A percentile compares a stretch with the other conserved stretches of the same genome.
These are phyloP conservation scores for Habropoda laboriosa DNA, from an alignment of 1,140 invertebrate genomes.

Conservation along the genomic window DNA sequence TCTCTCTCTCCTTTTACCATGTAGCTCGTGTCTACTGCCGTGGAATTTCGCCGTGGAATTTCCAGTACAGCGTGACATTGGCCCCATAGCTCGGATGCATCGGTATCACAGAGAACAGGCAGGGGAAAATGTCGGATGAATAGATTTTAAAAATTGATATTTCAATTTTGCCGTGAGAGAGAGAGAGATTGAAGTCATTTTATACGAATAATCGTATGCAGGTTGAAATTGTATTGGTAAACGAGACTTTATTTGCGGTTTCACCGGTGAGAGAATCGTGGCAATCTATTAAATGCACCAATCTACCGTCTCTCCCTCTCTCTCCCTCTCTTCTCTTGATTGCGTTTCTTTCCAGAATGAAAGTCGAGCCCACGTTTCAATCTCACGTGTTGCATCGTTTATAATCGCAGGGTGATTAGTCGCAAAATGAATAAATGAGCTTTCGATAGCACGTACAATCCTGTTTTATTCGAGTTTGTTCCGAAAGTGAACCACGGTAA, in stretches of 20 bases:
- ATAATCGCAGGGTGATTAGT: not conserved
- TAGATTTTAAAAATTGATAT: slow-evolving; percentile 21
- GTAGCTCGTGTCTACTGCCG: not conserved
- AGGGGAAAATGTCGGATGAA: slow-evolving; percentile 9
- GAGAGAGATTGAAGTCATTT: not conserved
- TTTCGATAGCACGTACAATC: not conserved
- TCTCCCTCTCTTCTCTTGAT: no score
- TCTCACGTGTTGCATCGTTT: not conserved
- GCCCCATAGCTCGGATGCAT: not conserved
- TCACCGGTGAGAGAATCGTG: not conserved
- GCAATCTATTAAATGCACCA: not conserved
- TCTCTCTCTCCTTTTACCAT: not conserved
- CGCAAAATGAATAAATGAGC: not conserved
- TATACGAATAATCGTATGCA: not conserved
- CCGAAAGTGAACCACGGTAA: no score
- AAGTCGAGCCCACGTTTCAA: not conserved
- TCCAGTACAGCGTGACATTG: not conserved
- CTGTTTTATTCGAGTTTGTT: no score
- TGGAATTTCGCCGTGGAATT: slow-evolving; percentile 3
- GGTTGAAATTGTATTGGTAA: not conserved
- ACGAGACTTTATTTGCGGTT: not conserved
- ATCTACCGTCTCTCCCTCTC: not conserved
- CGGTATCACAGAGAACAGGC: no score
- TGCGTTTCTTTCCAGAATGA: no score
- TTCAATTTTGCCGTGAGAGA: not conserved